Conservation (phyloP, 1,140 invertebrate genomes). For the Lepidurus packardi region DNA sequence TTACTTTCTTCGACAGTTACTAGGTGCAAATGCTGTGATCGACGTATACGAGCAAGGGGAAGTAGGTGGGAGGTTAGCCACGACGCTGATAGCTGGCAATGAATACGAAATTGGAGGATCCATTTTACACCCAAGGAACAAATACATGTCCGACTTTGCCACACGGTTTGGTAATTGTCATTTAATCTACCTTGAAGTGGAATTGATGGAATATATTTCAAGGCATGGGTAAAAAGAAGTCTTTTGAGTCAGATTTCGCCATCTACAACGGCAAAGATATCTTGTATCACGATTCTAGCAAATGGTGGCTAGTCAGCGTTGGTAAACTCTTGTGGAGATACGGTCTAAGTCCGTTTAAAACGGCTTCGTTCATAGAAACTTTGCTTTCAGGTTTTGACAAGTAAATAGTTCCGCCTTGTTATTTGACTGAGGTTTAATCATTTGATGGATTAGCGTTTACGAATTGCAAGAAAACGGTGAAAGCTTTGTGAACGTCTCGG, state of each 20-base stretch:
- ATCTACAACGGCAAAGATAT: constrained; percentile 54
- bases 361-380: constrained; percentile 45
- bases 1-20: constrained; percentile 53
- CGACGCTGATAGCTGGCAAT: constrained; percentile 47
- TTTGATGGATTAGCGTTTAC: constrained; percentile 53
- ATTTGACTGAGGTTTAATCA: constrained; percentile 9
- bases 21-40: constrained; percentile 47
- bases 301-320: constrained; percentile 46
- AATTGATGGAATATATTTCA: neutral
- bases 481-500: constrained; percentile 50
- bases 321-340: constrained; percentile 53
- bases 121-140: constrained; percentile 56
- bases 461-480: constrained; percentile 49
- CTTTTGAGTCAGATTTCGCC: constrained; percentile 40
- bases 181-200: neutral
- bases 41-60: constrained; percentile 48
- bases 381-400: constrained; percentile 47
- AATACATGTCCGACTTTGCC: constrained; percentile 55
- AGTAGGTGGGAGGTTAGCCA: constrained; percentile 56
- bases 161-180: constrained; percentile 48
- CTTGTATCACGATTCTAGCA: constrained; percentile 49
- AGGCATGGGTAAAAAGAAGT: constrained; percentile 44
- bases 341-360: constrained; percentile 49
- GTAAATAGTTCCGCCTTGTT: constrained; percentile 38
- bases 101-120: constrained; percentile 57